Base-by-base conservation (phyloP, 2,113 vertebrate species). In the Scytalopus superciliaris region DNA sequence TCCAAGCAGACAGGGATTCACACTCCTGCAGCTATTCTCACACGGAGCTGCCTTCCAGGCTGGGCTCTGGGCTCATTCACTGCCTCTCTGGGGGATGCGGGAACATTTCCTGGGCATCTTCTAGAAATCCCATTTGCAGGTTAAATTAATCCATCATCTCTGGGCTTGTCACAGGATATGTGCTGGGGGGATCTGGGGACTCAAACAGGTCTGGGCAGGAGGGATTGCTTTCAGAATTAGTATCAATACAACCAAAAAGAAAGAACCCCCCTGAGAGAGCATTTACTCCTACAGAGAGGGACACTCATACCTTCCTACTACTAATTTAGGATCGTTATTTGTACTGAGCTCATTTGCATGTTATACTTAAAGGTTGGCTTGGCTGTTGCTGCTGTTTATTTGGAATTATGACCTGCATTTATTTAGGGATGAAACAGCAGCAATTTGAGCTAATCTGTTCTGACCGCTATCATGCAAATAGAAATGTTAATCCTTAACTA, bases 51-150 rank as follows among this genome's bases (percentile, higher is more conserved):
- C 8, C 31, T 91, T 37, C 35, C 33, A 35, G 40, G 47, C 39
- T 73, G 25, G 14, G 64, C 44, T 14, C 21, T 1, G 42, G 15
- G 31, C 39, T 78, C 52, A 28, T 47, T 67, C 84, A 19, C 40
- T 76, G 35, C 49, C 69, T 0, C 0, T 7, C 18, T 21, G 12
- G 18, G 17, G 27, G 22, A 68, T 10, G 7, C 0, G 0, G 39
- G 3, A 19, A 47, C 14, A 19, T 68, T 28, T 22, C 24, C 52
- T 4, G 3, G 28, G 66, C 30, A 21, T 31, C 49, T 78, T 47
- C 49, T 40, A 28, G 84, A 80, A 84, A 76, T 83, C 52, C 69
- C 25, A 72, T 85, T 96, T 82, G 62, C 42, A 57, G 69, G 63
- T 96, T 22, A 35, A 83, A 93, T 69, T 4, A 79, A 76, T 21